Conservation (phyloP, 2,113 vertebrate species). For the Ivindomyrus marchei region DNA sequence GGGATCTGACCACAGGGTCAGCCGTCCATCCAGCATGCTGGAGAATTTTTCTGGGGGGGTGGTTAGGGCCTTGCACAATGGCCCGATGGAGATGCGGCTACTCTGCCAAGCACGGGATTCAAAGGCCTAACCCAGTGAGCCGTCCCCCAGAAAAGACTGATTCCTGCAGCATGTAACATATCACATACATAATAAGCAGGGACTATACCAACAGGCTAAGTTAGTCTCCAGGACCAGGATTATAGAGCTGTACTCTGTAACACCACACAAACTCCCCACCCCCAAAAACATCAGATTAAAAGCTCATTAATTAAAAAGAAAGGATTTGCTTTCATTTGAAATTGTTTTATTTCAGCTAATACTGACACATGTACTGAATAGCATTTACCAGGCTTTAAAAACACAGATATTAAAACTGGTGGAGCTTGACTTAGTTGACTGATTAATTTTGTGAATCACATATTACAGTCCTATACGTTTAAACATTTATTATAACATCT, state of each 20-base stretch:
- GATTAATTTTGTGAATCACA: conserved; percentile 50
- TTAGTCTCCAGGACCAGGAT: not conserved
- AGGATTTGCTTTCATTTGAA: conserved; percentile 48
- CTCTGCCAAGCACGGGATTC: not conserved
- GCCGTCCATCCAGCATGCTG: not conserved
- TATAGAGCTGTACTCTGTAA: not conserved
- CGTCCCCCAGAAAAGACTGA: not conserved
- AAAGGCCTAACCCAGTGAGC: not conserved
- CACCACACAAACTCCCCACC: not conserved
- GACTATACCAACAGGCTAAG: not conserved
- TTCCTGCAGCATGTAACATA: not conserved
- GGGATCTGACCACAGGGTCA: not conserved
- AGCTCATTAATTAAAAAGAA: conserved; percentile 2
- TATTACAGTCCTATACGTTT: conserved; percentile 62
- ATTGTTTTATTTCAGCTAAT: conserved; percentile 67
- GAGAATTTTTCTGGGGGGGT: not conserved
- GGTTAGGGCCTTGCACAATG: not conserved
- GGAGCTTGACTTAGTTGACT: conserved; percentile 53
- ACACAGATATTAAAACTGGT: conserved; percentile 70
- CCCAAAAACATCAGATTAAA: not conserved
- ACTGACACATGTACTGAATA: conserved; percentile 73
- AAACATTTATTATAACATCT: conserved; percentile 61
- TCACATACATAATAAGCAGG: not conserved
- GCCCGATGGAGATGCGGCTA: not conserved
- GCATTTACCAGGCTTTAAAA: conserved; percentile 71